phyloP scores from a whole-genome alignment of 2,888 invertebrate genomes.

The Andrena bucephala region DNA sequence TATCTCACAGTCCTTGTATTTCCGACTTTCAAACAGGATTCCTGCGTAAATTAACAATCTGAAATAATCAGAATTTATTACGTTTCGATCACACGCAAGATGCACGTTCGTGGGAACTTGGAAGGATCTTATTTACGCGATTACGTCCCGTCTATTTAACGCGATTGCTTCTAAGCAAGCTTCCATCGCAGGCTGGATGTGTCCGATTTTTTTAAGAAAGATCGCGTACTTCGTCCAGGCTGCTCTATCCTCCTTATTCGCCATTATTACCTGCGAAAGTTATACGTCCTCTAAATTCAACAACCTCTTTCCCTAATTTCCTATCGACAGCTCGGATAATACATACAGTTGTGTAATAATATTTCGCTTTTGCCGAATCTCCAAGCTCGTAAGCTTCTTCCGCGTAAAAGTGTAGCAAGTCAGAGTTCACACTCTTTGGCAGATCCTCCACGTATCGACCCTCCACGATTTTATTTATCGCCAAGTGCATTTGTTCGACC shows the following conservation, averaged over 20 bases:
- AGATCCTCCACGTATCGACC: slow-evolving; percentile 41
- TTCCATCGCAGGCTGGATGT: slow-evolving; percentile 72
- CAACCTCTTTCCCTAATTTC: neutral
- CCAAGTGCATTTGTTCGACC: slow-evolving; percentile 76
- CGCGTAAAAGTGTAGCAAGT: slow-evolving; percentile 64
- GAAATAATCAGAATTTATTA: neutral
- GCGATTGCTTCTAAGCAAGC: slow-evolving; percentile 74
- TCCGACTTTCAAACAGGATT: slow-evolving; percentile 66
- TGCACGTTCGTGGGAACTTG: neutral
- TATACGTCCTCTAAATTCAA: neutral
- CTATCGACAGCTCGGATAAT: neutral
- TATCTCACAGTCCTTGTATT: slow-evolving; percentile 73
- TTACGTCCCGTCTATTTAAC: slow-evolving; percentile 70
- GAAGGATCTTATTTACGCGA: slow-evolving; percentile 66
- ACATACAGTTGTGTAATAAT: slow-evolving; percentile 65
- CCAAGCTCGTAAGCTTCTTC: slow-evolving; percentile 76
- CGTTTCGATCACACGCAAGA: neutral
- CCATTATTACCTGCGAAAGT: slow-evolving; percentile 66
- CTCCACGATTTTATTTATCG: slow-evolving; percentile 70
- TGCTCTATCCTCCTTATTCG: slow-evolving; percentile 57
- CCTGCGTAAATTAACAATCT: slow-evolving; percentile 75
- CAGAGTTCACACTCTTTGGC: neutral
- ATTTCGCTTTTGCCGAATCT: slow-evolving; percentile 65
- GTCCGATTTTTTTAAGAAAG: slow-evolving; percentile 66
- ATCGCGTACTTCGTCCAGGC: slow-evolving; percentile 75